Evolutionary conservation across 1,140 invertebrate species (phyloP), one percentile per base, ranked within the genome.

Genomic region (Mercenaria mercenaria): DNA sequence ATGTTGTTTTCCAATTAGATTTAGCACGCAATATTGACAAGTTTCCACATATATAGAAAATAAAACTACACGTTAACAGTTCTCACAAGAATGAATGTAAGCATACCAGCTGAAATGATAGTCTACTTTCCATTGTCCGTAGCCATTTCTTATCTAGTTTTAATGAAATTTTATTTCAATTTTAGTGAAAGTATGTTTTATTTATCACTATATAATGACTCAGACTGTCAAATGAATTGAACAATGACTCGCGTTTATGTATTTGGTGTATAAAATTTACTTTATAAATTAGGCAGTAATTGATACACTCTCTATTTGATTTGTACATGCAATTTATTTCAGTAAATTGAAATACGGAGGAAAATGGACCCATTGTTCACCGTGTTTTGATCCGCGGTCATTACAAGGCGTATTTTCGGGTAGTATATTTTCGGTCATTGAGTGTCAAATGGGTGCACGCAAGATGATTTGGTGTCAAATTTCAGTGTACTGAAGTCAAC

Each of bases 241-340:
- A 72, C 67, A 72, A 72, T 72, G 67, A 72, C 67, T 72, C 67
- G 32, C 34, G 34, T 72, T 6, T 59, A 72, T 72, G 67, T 37
- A 39, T 29, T 4, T 29, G 26, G 34, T 23, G 2, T 37, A 72
- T 72, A 41, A 26, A 72, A 72, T 72, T 72, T 29, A 39, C 67
- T 13, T 41, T 72, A 87, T 79, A 87, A 79, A 87, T 87, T 64
- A 79, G 32, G 18, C 4, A n/a, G 85, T 64, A 79, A 87, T 8
- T 64, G 85, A 85, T 74, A 85, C 83, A 32, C 13, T 67, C 15
- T 41, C 39, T 15, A 85, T 74, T 74, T 26, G 67, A 72, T 52
- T 39, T 74, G 23, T 26, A 52, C 83, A 85, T 74, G 83, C 83
- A 69, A 74, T 85, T 76, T 72, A 76, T 85, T 69, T 69, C 41